These are phyloP conservation scores for Phallusia fumigata DNA, from an alignment of 23 tunicate genomes.

Conservation along the genomic window DNA sequence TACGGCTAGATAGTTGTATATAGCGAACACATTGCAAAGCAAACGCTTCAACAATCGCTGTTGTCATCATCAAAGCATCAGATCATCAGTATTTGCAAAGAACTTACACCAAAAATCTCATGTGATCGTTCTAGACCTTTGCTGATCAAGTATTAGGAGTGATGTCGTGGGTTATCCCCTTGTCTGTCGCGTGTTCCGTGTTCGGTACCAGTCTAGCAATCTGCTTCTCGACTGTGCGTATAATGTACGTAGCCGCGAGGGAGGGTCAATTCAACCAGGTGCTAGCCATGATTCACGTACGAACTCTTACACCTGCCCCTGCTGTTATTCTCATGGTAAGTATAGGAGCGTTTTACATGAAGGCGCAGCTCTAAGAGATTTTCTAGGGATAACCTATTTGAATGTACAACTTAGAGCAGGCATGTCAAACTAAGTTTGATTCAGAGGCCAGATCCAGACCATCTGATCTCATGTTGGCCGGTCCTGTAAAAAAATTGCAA, in stretches of 20 bases:
- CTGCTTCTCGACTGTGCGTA: constrained; percentile 91
- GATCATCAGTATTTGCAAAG: too few species aligned
- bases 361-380: not conserved
- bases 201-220: constrained; percentile 92
- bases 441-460: too few species aligned
- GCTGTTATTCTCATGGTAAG: constrained; percentile 90
- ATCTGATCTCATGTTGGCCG: too few species aligned
- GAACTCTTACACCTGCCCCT: constrained; percentile 85
- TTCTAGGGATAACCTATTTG: not conserved
- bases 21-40: too few species aligned
- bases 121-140: constrained; percentile 47
- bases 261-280: constrained; percentile 85
- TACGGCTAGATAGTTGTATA: too few species aligned
- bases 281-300: constrained; percentile 79
- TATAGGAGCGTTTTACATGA: too few species aligned
- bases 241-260: constrained; percentile 84
- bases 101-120: too few species aligned
- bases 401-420: not conserved
- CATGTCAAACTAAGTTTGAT: too few species aligned
- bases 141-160: constrained; percentile 59
- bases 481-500: too few species aligned
- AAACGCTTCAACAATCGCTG: too few species aligned
- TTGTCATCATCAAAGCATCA: too few species aligned
- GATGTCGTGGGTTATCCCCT: constrained; percentile 73
- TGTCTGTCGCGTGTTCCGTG: constrained; percentile 84